These are phyloP conservation scores for Apodemia duryi DNA, from an alignment of 2,888 invertebrate species.

Conservation along the genomic window DNA sequence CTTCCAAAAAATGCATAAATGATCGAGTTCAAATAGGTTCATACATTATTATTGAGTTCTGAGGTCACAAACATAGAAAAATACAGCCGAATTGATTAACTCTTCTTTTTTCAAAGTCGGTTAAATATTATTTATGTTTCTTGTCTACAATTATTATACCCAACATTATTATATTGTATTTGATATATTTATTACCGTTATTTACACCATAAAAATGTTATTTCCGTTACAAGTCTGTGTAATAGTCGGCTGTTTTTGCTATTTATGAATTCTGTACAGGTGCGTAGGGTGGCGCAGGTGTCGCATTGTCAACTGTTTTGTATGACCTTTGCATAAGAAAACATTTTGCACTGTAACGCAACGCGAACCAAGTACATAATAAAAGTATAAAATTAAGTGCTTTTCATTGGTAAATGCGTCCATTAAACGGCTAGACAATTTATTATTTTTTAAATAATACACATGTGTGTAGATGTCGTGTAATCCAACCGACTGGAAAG, in stretches of 20 bases:
- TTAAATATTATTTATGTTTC: too few relatives aligned
- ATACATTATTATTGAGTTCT: too few relatives aligned
- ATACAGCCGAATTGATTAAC: too few relatives aligned
- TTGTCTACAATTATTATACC: too few relatives aligned
- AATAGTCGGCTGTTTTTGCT: slow-evolving; percentile 46
- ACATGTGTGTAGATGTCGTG: too few relatives aligned
- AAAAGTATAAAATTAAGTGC: background rate
- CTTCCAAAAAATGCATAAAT: too few relatives aligned
- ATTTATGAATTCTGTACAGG: slow-evolving; percentile 71
- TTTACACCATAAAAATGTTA: background rate
- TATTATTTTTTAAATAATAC: background rate
- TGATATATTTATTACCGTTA: background rate
- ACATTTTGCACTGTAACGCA: slow-evolving; percentile 35
- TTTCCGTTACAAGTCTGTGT: slow-evolving; percentile 36
- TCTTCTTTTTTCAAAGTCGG: too few relatives aligned
- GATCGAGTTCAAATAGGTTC: too few relatives aligned
- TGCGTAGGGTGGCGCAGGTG: slow-evolving; percentile 61
- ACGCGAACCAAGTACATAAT: background rate
- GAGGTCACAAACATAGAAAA: too few relatives aligned
- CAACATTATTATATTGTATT: too few relatives aligned
- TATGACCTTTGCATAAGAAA: slow-evolving; percentile 69
- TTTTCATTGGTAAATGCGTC: background rate
- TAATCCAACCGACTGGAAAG: too few relatives aligned
- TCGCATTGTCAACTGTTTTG: slow-evolving; percentile 60
- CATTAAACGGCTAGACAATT: background rate